phyloP scores from a whole-genome alignment of 1,140 invertebrate species.

The Platorchestia sp. region DNA sequence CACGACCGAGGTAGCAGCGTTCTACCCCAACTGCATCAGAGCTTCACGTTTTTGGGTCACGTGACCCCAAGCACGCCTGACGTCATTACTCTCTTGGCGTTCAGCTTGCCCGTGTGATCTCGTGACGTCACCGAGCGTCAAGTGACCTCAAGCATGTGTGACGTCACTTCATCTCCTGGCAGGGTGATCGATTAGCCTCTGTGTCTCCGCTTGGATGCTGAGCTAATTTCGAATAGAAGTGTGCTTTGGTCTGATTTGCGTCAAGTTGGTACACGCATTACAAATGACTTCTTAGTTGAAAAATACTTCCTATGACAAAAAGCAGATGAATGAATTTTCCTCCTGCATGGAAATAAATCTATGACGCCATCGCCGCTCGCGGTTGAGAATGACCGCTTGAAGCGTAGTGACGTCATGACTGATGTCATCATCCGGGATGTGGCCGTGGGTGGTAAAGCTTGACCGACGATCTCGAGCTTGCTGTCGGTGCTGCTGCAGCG shows the following conservation, averaged over 20 bases:
- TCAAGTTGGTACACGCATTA: not conserved
- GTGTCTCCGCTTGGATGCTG: not conserved
- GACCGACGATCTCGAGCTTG: not conserved
- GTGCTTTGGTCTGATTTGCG: no score
- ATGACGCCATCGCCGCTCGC: not conserved
- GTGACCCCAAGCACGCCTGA: not conserved
- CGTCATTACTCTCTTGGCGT: not conserved
- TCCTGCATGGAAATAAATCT: not conserved
- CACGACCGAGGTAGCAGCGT: not conserved
- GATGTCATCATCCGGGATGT: slow-evolving; percentile 9
- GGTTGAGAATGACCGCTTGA: not conserved
- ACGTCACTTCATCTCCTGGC: not conserved
- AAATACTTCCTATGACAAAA: not conserved
- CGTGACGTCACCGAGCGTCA: not conserved
- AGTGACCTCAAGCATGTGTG: not conserved
- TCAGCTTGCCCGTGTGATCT: not conserved
- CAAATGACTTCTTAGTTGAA: not conserved
- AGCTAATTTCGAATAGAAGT: not conserved
- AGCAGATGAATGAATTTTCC: not conserved
- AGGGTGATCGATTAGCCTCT: not conserved
- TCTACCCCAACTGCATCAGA: not conserved
- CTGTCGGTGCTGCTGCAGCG: not conserved
- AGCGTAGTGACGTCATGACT: not conserved
- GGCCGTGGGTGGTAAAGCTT: not conserved
- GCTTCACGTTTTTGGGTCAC: slow-evolving; percentile 2